A percentile compares a stretch with the other conserved stretches of the same genome.
Conservation (phyloP, 2,888 invertebrate species). For the Furcula furcula region DNA sequence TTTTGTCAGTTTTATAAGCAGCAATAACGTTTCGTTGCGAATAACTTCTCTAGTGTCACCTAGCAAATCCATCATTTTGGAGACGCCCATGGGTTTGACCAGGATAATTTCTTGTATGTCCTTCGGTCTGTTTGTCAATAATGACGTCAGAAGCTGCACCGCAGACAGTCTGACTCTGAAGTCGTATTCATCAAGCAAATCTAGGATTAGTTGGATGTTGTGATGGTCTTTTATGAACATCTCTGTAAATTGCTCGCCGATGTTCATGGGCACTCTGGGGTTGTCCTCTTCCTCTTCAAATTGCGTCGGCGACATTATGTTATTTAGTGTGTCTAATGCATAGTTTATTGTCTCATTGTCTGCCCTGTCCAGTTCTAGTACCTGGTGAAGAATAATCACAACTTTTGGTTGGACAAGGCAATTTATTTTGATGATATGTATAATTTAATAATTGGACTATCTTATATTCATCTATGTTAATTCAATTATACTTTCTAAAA, state of each 20-base stretch:
- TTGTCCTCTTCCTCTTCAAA: slow-evolving; percentile 91
- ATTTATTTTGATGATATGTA: too few relatives aligned
- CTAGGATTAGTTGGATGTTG: slow-evolving; percentile 90
- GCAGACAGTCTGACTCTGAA: slow-evolving; percentile 96
- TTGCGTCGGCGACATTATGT: slow-evolving; percentile 90
- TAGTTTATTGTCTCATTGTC: slow-evolving; percentile 96
- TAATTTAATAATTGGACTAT: too few relatives aligned
- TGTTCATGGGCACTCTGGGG: slow-evolving; percentile 84
- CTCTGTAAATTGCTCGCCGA: slow-evolving; percentile 97
- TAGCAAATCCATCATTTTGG: slow-evolving; percentile 97
- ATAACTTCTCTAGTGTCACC: slow-evolving; percentile 97
- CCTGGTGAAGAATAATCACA: slow-evolving; percentile 71
- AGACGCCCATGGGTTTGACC: slow-evolving; percentile 97
- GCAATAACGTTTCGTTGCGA: slow-evolving; percentile 94
- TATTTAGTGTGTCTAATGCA: slow-evolving; percentile 95
- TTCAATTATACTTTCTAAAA: too few relatives aligned
- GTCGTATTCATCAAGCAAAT: slow-evolving; percentile 96
- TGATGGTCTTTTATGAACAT: slow-evolving; percentile 96
- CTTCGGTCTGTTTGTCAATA: slow-evolving; percentile 92
- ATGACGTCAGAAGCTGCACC: slow-evolving; percentile 92
- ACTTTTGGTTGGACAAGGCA: too few relatives aligned
- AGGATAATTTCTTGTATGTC: slow-evolving; percentile 94
- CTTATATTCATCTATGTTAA: too few relatives aligned
- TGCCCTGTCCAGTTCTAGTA: slow-evolving; percentile 92
- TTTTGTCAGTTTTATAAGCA: slow-evolving; percentile 94